Evolutionary conservation across 2,113 vertebrate genomes (phyloP), one percentile per base, ranked within the genome.

Genomic region (Himantopus leucocephalus): DNA sequence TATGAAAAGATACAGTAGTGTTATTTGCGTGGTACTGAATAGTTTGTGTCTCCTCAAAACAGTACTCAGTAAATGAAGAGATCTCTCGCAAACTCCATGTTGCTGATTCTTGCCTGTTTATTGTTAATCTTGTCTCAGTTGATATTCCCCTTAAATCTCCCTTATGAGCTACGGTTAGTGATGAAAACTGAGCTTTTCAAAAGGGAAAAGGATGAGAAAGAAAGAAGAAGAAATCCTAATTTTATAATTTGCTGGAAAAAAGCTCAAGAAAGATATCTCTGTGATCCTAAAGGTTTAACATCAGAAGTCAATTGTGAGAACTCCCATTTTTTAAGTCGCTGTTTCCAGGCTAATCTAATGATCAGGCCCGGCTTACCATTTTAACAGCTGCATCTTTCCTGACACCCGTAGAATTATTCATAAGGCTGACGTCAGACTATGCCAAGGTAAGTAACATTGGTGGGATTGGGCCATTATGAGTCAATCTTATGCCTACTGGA

Each of bases 361-460:
- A 77, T 89, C 60, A 78, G 64, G 34, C 70, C 84, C 85, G 81
- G 62, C 39, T 96, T 95, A 64, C 60, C 70, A 53, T 91, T 93
- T 94, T 78, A 95, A 87, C 90, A 92, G 41, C 86, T 91, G 91
- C 82, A 84, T 86, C 94, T 83, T 71, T 94, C 56, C 88, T 89
- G 75, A 84, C 85, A 94, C 18, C 37, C 2, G 0, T 26, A 48
- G 94, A 95, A 92, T 95, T 95, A 95, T 95, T 92, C 83, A 95
- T 96, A 19, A 89, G 58, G 45, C 56, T 96, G 91, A 94, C 13
- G 8, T 95, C 93, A 96, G 90, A 19, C 62, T 79, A 5, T 32
- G 67, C 75, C 81, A 88, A 88, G 81, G 84, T 91, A 86, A 78
- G 89, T 34, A 94, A 66, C 77, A 21, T 60, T 26, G 58, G 68